These are phyloP conservation scores for Asbolus verrucosus DNA, from an alignment of 1,140 invertebrate genomes.

Conservation along the genomic window DNA sequence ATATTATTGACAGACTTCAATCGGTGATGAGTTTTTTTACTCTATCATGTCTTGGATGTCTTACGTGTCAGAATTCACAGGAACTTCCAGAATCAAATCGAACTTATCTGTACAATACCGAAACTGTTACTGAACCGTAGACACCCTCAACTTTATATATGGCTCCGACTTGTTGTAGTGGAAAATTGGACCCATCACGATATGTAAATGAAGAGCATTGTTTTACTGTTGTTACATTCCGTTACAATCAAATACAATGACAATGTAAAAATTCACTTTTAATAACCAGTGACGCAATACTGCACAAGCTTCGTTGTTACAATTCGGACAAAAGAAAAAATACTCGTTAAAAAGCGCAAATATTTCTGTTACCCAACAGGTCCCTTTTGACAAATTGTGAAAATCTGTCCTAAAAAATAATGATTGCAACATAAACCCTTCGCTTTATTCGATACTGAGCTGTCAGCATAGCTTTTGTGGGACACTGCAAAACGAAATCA, in stretches of 20 bases:
- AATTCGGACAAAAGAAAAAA: neutral
- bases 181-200: slow-evolving; percentile 27
- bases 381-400: neutral
- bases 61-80: neutral
- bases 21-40: slow-evolving; percentile 3
- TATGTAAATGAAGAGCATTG: slow-evolving; percentile 33
- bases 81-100: neutral
- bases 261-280: slow-evolving; percentile 30
- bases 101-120: neutral
- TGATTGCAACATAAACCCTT: neutral
- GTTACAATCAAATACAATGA: slow-evolving; percentile 28
- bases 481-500: too few species aligned
- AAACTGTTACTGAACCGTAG: neutral
- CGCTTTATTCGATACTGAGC: neutral
- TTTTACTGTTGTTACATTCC: slow-evolving; percentile 24
- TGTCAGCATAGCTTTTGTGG: too few species aligned
- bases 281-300: too few species aligned
- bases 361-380: too few species aligned
- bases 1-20: slow-evolving; percentile 22
- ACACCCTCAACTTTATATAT: too few species aligned
- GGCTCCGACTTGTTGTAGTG: neutral
- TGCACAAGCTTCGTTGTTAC: too few species aligned
- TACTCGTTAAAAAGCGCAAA: too few species aligned
- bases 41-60: neutral
- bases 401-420: neutral